phyloP scores from a whole-genome alignment of 2,113 vertebrate genomes.

The Myotis lucifugus region DNA sequence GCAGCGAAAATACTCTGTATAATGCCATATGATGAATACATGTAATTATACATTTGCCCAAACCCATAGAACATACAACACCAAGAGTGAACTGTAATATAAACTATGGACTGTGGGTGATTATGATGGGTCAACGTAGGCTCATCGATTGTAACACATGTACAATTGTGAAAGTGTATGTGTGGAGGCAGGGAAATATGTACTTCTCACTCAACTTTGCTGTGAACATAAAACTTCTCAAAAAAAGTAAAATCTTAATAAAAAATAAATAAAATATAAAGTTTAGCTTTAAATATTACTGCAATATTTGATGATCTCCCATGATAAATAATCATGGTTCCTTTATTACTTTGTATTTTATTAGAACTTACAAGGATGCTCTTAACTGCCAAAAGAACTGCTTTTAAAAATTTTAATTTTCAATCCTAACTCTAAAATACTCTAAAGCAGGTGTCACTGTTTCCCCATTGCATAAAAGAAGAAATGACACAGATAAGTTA shows the following conservation, averaged over 20 bases:
- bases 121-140: neutral
- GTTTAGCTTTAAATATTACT: neutral
- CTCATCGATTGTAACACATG: neutral
- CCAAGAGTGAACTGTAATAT: neutral
- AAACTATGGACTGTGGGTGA: neutral
- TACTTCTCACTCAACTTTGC: neutral
- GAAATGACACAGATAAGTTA: neutral
- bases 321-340: neutral
- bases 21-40: neutral
- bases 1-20: neutral
- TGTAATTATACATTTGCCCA: neutral
- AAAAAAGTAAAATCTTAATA: neutral
- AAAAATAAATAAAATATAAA: neutral
- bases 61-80: neutral
- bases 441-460: neutral
- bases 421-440: neutral
- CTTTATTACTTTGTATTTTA: neutral
- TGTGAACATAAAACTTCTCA: neutral
- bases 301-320: neutral
- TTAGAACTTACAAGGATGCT: neutral
- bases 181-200: neutral
- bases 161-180: neutral
- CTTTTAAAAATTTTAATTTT: neutral
- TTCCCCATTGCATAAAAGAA: neutral
- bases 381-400: neutral